A percentile compares a stretch with the other conserved stretches of the same genome.
phyloP scores from a whole-genome alignment of 2,797 vertebrate genomes.

The Hoplostethus atlanticus region DNA sequence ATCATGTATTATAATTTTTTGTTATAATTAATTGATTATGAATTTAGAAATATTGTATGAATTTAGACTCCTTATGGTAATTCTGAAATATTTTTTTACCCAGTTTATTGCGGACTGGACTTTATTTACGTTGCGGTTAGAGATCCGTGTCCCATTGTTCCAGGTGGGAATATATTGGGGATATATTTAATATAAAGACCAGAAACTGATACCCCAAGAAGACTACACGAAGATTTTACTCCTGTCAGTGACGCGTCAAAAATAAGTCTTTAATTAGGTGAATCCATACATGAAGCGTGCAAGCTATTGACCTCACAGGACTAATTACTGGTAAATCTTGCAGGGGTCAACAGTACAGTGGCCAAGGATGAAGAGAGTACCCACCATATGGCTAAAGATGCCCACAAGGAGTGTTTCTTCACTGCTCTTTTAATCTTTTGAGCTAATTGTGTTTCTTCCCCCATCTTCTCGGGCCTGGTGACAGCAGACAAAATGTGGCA shows the following conservation, averaged over 20 bases:
- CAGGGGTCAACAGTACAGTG: constrained; percentile 73
- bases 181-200: too few species aligned
- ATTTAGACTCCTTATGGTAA: too few species aligned
- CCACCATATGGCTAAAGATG: constrained; percentile 80
- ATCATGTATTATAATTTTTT: too few species aligned
- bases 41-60: too few species aligned
- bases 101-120: too few species aligned
- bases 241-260: constrained; percentile 2
- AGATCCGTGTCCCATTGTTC: too few species aligned
- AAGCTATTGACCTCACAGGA: constrained; percentile 50
- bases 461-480: constrained; percentile 40
- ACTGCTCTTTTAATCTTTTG: constrained; percentile 85
- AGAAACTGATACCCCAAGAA: too few species aligned
- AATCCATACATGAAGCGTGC: constrained; percentile 3
- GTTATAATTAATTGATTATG: too few species aligned
- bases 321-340: constrained; percentile 76
- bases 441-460: constrained; percentile 69
- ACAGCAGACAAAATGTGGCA: constrained; percentile 73
- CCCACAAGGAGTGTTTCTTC: constrained; percentile 74
- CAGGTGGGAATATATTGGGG: too few species aligned
- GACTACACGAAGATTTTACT: too few species aligned
- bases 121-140: too few species aligned
- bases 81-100: too few species aligned
- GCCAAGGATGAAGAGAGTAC: constrained; percentile 75
- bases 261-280: constrained; percentile 6